These are phyloP conservation scores for Epinephelus awoara DNA, from an alignment of 2,797 vertebrate species.

Conservation along the genomic window DNA sequence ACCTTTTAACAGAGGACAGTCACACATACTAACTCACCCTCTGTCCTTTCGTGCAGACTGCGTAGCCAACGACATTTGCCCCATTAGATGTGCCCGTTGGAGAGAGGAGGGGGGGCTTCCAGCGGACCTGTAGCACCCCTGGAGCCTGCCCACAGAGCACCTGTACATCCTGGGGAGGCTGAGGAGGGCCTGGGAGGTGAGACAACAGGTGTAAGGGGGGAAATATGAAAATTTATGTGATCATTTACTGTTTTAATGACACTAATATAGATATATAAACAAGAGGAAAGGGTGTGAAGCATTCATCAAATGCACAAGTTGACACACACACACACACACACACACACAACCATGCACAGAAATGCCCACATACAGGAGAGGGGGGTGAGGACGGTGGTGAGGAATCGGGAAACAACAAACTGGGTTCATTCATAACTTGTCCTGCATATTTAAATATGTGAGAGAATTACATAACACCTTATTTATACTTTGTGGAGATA, in stretches of 20 bases:
- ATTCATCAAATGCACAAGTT: constrained; percentile 66
- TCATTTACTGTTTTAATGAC: constrained; percentile 10
- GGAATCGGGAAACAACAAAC: constrained; percentile 29
- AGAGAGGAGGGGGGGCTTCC: constrained; percentile 92
- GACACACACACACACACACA: constrained; percentile 36
- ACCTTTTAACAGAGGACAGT: constrained; percentile 6
- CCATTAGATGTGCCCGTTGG: constrained; percentile 93
- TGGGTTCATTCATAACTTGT: constrained; percentile 6
- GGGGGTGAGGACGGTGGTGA: constrained; percentile 18
- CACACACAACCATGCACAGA: constrained; percentile 66
- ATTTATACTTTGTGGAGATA: constrained; percentile 17
- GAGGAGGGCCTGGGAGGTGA: constrained; percentile 90
- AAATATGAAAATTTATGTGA: not conserved
- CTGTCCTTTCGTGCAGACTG: constrained; percentile 95
- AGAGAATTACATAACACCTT: constrained; percentile 1
- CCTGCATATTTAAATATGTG: constrained; percentile 6
- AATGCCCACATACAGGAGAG: constrained; percentile 35
- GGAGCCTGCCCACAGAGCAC: constrained; percentile 90
- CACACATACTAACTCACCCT: constrained; percentile 83
- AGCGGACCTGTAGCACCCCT: constrained; percentile 91
- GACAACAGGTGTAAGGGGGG: constrained; percentile 14
- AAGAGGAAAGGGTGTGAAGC: constrained; percentile 37
- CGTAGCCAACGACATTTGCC: constrained; percentile 94
- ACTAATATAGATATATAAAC: not conserved
- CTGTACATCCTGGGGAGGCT: constrained; percentile 92